These are phyloP conservation scores for Burhinus bistriatus DNA, from an alignment of 2,113 vertebrate species.

Conservation along the genomic window DNA sequence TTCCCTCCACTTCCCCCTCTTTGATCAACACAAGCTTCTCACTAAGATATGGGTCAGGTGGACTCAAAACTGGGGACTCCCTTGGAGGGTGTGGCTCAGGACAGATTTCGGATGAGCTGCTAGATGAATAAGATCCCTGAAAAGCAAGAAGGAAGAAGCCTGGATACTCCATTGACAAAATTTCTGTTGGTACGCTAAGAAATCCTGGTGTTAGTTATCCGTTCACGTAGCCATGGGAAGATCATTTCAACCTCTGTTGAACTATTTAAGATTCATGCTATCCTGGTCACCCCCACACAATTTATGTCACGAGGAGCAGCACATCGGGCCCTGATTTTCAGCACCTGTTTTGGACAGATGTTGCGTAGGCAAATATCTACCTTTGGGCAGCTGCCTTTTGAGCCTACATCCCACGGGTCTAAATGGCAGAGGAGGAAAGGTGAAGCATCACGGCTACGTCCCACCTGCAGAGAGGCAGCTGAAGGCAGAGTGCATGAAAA, in stretches of 20 bases:
- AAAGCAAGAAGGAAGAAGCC: neutral
- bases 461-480: neutral
- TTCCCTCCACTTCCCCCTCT: neutral
- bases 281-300: neutral
- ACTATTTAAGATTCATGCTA: neutral
- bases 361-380: neutral
- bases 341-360: neutral
- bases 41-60: neutral
- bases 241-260: neutral
- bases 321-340: neutral
- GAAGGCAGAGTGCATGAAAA: rapidly evolving
- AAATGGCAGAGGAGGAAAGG: neutral
- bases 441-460: neutral
- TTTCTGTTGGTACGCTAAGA: neutral
- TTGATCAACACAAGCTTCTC: neutral
- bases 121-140: neutral
- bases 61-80: too few relatives aligned
- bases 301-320: neutral
- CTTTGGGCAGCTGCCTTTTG: neutral
- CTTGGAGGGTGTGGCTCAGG: neutral
- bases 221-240: neutral
- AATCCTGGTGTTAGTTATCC: neutral
- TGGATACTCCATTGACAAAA: neutral
- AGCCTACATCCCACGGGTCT: too few relatives aligned
- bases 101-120: neutral